These are phyloP conservation scores for Coturnix japonica DNA, from an alignment of 2,113 vertebrate genomes.

Conservation along the genomic window DNA sequence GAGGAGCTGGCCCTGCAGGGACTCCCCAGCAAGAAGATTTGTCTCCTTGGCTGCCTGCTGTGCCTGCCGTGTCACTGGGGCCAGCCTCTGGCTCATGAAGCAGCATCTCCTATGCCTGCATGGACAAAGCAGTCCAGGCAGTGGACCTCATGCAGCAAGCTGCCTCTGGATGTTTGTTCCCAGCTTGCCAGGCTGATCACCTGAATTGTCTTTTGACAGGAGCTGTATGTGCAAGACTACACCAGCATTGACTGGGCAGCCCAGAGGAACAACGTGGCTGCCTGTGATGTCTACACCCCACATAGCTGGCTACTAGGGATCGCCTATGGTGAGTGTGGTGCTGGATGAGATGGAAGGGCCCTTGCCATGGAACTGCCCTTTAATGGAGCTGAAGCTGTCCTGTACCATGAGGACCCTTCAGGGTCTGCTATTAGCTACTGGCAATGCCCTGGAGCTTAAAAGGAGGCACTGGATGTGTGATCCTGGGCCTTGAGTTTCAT, in stretches of 20 bases:
- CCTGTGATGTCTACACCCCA: slow-evolving; percentile 88
- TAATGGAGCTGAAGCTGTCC: neutral
- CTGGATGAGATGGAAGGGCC: neutral
- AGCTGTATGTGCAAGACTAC: slow-evolving; percentile 93
- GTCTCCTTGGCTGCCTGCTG: neutral
- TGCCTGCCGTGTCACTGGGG: neutral
- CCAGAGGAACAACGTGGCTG: slow-evolving; percentile 88
- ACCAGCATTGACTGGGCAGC: slow-evolving; percentile 88
- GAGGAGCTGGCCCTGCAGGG: neutral
- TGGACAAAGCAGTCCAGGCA: neutral
- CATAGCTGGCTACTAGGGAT: slow-evolving; percentile 86
- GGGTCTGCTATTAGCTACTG: neutral
- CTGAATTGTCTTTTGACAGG: slow-evolving; percentile 73
- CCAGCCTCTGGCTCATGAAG: neutral
- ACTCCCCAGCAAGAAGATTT: rapidly evolving
- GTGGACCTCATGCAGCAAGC: neutral
- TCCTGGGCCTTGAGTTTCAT: neutral
- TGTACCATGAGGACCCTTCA: neutral
- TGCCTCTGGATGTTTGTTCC: neutral
- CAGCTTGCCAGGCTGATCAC: neutral
- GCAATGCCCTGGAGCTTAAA: neutral
- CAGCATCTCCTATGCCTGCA: neutral
- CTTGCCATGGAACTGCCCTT: neutral
- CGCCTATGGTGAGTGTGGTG: slow-evolving; percentile 77
- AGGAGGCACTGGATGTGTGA: neutral